A percentile compares a stretch with the other conserved stretches of the same genome.
phyloP scores from a whole-genome alignment of 92 coral and sea anemone species.

The Metridium senile region DNA sequence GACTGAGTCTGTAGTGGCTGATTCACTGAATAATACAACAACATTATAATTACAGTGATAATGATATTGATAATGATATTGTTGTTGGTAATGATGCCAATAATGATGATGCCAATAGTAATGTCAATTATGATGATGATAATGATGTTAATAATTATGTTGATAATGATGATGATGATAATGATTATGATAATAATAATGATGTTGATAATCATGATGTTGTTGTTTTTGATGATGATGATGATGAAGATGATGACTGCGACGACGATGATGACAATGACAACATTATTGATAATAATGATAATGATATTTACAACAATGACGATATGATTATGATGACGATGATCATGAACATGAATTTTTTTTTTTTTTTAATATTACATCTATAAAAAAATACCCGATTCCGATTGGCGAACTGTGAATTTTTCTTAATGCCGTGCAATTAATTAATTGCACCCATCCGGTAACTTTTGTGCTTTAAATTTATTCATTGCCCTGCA shows the following conservation, averaged over 20 bases:
- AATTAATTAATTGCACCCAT: no score
- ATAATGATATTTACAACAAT: background rate
- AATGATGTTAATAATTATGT: background rate
- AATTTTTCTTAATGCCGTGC: no score
- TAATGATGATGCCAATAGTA: background rate
- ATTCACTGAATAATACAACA: constrained; percentile 44
- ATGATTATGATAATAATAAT: background rate
- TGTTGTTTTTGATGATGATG: background rate
- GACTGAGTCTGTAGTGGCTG: constrained; percentile 57
- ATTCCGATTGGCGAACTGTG: no score
- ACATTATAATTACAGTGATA: background rate
- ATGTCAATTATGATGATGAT: background rate
- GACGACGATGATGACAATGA: background rate
- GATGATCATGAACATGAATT: background rate
- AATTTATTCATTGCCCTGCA: no score
- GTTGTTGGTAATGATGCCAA: background rate
- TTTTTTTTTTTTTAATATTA: no score
- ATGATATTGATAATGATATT: background rate
- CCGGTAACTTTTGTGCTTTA: no score
- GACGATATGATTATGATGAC: background rate
- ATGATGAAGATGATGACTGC: background rate
- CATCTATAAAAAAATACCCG: no score
- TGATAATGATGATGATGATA: background rate
- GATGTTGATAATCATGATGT: background rate
- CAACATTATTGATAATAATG: background rate